These are phyloP conservation scores for Seison nebaliae DNA, from an alignment of 1,140 invertebrate genomes.

Conservation along the genomic window DNA sequence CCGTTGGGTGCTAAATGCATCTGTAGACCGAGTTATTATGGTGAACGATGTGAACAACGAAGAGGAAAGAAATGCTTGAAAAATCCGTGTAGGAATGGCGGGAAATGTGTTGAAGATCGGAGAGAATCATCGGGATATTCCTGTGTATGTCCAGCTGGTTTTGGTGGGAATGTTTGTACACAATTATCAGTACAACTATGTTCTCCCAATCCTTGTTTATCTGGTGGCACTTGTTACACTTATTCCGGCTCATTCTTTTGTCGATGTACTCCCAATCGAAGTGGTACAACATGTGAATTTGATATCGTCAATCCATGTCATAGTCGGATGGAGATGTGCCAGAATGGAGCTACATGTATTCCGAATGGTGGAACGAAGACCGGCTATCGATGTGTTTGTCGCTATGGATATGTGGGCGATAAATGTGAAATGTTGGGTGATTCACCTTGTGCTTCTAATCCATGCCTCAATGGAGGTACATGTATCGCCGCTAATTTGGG, in stretches of 20 bases:
- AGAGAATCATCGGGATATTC: constrained; percentile 14
- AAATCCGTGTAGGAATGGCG: constrained; percentile 21
- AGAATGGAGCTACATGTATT: constrained; percentile 7
- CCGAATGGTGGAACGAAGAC: constrained; percentile 30
- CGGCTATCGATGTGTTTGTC: constrained; percentile 49
- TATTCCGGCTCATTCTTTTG: constrained; percentile 69
- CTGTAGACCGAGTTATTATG: constrained; percentile 5
- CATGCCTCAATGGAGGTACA: constrained; percentile 12
- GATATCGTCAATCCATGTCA: constrained; percentile 45
- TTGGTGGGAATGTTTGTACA: constrained; percentile 28
- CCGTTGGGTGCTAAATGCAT: constrained; percentile 16
- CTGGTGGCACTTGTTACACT: constrained; percentile 67
- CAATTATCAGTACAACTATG: constrained; percentile 14
- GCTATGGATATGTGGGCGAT: constrained; percentile 74
- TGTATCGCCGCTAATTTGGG: constrained; percentile 11
- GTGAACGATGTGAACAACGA: constrained; percentile 2
- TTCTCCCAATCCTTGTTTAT: constrained; percentile 41
- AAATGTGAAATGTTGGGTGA: constrained; percentile 24
- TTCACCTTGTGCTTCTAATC: constrained; percentile 34
- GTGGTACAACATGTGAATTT: constrained; percentile 32
- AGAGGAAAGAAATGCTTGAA: constrained; percentile 8
- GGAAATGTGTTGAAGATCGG: constrained; percentile 16
- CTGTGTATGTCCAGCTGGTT: constrained; percentile 10
- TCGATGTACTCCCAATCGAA: constrained; percentile 45
- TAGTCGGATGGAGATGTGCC: constrained; percentile 9